Evolutionary conservation across 1,140 invertebrate genomes (phyloP).

Genomic region (Aricia agestis): DNA sequence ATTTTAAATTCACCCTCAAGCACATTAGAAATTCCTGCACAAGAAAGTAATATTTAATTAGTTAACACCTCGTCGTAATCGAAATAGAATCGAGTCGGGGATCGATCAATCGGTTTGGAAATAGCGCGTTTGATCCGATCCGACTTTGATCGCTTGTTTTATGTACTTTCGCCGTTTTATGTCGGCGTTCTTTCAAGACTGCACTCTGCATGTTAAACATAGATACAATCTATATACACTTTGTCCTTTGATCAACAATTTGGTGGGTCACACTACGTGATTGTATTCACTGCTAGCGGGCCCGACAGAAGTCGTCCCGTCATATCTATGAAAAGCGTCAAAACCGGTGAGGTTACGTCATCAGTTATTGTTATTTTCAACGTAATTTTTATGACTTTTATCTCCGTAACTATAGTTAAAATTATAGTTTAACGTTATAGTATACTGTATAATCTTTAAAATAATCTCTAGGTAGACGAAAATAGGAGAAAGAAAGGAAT

Average conservation of each 20-base stretch:
- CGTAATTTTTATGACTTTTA: no score
- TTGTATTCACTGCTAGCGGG: no score
- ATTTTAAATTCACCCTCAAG: no score
- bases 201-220: neutral
- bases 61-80: conserved; percentile 24
- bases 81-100: conserved; percentile 36
- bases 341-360: no score
- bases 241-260: neutral
- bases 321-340: no score
- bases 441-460: no score
- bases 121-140: conserved; percentile 39
- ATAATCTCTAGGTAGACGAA: no score
- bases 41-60: neutral
- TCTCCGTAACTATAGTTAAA: no score
- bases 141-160: conserved; percentile 34
- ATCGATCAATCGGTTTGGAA: conserved; percentile 40
- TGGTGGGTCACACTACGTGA: neutral
- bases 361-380: no score
- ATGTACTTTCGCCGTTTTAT: conserved; percentile 28
- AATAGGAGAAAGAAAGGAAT: no score
- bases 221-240: neutral
- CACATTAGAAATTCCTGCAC: neutral
- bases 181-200: conserved; percentile 8
- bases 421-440: no score
- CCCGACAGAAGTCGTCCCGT: no score